A percentile compares a stretch with the other conserved stretches of the same genome.
Conservation (phyloP, 2,888 invertebrate genomes). For the Lissocephala sabroskyi region DNA sequence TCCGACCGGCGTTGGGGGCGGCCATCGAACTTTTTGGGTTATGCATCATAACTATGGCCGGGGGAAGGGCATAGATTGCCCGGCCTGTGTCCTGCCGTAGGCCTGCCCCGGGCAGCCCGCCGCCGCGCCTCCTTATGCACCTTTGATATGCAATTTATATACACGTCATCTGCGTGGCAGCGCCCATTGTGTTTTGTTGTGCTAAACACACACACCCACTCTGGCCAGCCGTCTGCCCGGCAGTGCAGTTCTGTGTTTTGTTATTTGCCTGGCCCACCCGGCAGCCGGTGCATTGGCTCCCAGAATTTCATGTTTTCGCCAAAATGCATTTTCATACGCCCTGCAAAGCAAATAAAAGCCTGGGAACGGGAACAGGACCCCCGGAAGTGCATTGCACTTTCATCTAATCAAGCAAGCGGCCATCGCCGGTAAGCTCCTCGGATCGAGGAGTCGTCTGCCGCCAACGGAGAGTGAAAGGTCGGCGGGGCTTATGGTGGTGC, state of each 20-base stretch:
- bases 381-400: slow-evolving; percentile 48
- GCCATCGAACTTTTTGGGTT: slow-evolving; percentile 36
- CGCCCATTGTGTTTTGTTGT: slow-evolving; percentile 34
- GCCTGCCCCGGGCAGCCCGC: neutral
- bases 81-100: slow-evolving; percentile 15
- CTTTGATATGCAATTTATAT: slow-evolving; percentile 64
- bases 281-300: too few species aligned
- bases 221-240: slow-evolving; percentile 23
- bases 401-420: slow-evolving; percentile 41
- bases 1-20: slow-evolving; percentile 14
- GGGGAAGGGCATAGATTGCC: slow-evolving; percentile 60
- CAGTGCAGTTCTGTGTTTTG: slow-evolving; percentile 41
- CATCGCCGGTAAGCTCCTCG: too few species aligned
- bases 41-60: slow-evolving; percentile 57
- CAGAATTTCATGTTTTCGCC: slow-evolving; percentile 53
- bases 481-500: neutral
- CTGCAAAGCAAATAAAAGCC: slow-evolving; percentile 36
- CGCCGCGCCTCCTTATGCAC: slow-evolving; percentile 43
- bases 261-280: slow-evolving; percentile 42
- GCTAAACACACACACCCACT: too few species aligned
- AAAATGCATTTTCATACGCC: slow-evolving; percentile 60
- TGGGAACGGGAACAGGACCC: too few species aligned
- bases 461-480: too few species aligned
- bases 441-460: too few species aligned
- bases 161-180: slow-evolving; percentile 48